phyloP scores from a whole-genome alignment of 2,888 invertebrate genomes.

The Drosophila borborema region DNA sequence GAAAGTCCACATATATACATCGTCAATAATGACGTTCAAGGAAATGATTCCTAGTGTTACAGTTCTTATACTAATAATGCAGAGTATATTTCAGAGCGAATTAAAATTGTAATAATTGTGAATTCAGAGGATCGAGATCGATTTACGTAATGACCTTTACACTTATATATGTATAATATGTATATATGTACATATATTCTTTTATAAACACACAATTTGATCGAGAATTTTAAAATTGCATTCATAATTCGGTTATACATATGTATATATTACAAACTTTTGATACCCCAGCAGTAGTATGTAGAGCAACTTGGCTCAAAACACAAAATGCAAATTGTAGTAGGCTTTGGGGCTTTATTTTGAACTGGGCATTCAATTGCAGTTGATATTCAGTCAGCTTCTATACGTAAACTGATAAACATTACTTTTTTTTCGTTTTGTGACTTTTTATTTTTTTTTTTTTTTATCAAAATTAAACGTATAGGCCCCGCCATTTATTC shows the following conservation, averaged over 20 bases:
- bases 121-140: too few species aligned
- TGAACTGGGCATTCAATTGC: not conserved
- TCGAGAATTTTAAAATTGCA: too few species aligned
- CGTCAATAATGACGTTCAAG: too few species aligned
- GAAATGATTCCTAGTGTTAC: too few species aligned
- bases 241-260: too few species aligned
- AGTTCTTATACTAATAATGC: too few species aligned
- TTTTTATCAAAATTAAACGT: constrained; percentile 12
- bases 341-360: constrained; percentile 2
- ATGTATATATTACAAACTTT: not conserved
- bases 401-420: constrained; percentile 4
- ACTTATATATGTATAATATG: not conserved
- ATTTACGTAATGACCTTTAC: too few species aligned
- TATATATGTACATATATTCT: too few species aligned
- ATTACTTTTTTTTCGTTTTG: constrained; percentile 5
- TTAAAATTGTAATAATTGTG: too few species aligned
- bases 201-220: too few species aligned
- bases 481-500: constrained; percentile 1
- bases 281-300: too few species aligned
- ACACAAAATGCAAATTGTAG: constrained; percentile 4
- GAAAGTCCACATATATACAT: not conserved
- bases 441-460: not conserved
- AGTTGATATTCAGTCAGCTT: constrained; percentile 3
- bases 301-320: not conserved
- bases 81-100: too few species aligned